Evolutionary conservation across 2,113 vertebrate species (phyloP).

Genomic region (Plotosus lineatus): DNA sequence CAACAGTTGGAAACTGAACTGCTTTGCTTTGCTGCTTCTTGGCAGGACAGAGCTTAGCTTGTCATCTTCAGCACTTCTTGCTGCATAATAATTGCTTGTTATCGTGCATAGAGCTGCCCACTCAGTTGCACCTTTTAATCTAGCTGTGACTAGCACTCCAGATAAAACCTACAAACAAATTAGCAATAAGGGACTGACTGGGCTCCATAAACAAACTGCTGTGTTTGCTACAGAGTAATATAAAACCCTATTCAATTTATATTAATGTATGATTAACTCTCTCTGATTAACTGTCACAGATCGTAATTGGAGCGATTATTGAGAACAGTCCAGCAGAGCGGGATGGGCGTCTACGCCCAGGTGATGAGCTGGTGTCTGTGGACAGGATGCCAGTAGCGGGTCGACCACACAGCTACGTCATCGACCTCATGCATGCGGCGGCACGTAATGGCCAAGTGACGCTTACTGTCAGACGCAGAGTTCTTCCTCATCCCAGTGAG

Average conservation of each 20-base stretch:
- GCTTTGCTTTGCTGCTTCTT: conserved; percentile 25
- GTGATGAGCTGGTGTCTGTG: conserved; percentile 95
- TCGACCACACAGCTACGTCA: conserved; percentile 96
- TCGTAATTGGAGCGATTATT: conserved; percentile 96
- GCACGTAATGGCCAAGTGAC: conserved; percentile 96
- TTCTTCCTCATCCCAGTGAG: conserved; percentile 84
- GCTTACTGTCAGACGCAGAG: conserved; percentile 94
- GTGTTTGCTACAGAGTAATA: conserved; percentile 8
- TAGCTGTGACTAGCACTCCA: conserved; percentile 38
- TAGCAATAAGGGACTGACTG: conserved; percentile 11
- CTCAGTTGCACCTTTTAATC: conserved; percentile 32
- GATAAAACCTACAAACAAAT: conserved; percentile 34
- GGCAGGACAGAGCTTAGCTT: conserved; percentile 17
- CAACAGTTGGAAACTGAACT: conserved; percentile 8
- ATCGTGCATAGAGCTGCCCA: conserved; percentile 24
- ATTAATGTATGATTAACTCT: conserved; percentile 12
- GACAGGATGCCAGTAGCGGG: conserved; percentile 95
- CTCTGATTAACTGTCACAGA: conserved; percentile 74
- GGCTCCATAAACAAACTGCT: conserved; percentile 22
- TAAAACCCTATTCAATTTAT: background rate
- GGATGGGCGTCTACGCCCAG: conserved; percentile 92
- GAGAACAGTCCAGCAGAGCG: conserved; percentile 97
- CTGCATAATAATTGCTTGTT: conserved; percentile 37
- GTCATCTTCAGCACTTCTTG: conserved; percentile 22
- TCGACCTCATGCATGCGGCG: conserved; percentile 97